Conservation (phyloP, 2,797 vertebrate species). For the Clarias platycephalus region DNA sequence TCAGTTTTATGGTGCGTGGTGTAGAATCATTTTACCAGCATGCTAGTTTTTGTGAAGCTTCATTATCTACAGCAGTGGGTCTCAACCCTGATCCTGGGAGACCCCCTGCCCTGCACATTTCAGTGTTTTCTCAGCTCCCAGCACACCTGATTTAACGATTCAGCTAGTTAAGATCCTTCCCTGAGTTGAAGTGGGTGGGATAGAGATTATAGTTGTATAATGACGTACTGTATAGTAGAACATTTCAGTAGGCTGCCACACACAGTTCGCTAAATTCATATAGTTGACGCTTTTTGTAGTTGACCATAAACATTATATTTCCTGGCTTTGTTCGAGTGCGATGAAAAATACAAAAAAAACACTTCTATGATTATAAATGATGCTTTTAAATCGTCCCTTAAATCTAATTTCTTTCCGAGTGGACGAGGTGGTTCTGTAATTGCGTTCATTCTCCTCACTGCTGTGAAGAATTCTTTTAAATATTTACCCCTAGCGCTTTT, state of each 20-base stretch:
- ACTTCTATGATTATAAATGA: conserved; percentile 11
- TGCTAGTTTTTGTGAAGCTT: too few relatives aligned
- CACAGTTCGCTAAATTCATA: background rate
- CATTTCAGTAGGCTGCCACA: background rate
- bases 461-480: conserved; percentile 24
- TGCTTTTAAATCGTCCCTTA: conserved; percentile 1
- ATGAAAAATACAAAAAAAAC: background rate
- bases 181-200: too few relatives aligned
- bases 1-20: too few relatives aligned
- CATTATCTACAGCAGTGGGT: too few relatives aligned
- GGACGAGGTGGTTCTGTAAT: background rate
- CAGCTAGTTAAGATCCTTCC: too few relatives aligned
- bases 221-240: background rate
- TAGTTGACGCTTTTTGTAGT: background rate
- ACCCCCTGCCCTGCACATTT: too few relatives aligned
- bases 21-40: too few relatives aligned
- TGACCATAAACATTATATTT: background rate
- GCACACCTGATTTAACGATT: too few relatives aligned
- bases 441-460: conserved; percentile 6
- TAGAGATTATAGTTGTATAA: background rate
- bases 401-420: conserved; percentile 14
- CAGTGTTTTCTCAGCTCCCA: too few relatives aligned
- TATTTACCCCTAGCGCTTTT: conserved; percentile 3
- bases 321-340: background rate
- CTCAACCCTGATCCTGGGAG: too few relatives aligned